Conservation (phyloP, 2,113 vertebrate genomes). For the Bufo gargarizans region DNA sequence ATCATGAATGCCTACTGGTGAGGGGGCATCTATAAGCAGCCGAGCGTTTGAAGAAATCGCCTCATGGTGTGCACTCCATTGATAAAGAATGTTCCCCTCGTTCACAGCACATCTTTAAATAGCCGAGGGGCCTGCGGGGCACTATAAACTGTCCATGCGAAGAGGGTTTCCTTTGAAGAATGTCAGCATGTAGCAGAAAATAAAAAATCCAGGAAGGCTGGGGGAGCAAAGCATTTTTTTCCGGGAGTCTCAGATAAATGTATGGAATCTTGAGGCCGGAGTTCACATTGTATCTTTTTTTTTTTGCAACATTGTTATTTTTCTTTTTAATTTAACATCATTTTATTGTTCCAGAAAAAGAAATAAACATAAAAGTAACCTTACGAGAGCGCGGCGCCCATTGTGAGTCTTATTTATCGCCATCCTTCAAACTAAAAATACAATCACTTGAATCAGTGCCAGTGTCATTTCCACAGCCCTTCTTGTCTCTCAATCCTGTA, state of each 20-base stretch:
- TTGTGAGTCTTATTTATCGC: slow-evolving; percentile 35
- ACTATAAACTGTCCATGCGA: background rate
- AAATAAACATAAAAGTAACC: background rate
- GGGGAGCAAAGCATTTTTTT: background rate
- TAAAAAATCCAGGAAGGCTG: background rate
- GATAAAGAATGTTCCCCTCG: background rate
- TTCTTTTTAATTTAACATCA: background rate
- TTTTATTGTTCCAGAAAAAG: background rate
- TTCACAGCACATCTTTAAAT: background rate
- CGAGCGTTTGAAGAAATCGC: background rate
- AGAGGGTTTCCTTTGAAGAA: slow-evolving; percentile 21
- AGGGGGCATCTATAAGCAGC: background rate
- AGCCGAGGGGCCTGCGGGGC: background rate
- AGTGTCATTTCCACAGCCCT: slow-evolving; percentile 27
- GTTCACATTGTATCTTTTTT: background rate
- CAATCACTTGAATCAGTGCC: slow-evolving; percentile 45
- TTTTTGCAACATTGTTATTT: background rate
- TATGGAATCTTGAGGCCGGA: background rate
- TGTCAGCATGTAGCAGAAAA: background rate
- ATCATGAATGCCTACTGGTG: slow-evolving; percentile 16
- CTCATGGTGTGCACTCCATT: background rate
- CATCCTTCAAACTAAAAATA: slow-evolving; percentile 51
- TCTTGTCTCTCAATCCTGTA: slow-evolving; percentile 50
- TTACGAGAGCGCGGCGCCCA: background rate
- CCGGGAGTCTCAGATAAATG: background rate